Percentiles rank a stretch among this genome's conserved stretches.
phyloP scores from a whole-genome alignment of 2,113 vertebrate genomes.

The Aphelocoma coerulescens region DNA sequence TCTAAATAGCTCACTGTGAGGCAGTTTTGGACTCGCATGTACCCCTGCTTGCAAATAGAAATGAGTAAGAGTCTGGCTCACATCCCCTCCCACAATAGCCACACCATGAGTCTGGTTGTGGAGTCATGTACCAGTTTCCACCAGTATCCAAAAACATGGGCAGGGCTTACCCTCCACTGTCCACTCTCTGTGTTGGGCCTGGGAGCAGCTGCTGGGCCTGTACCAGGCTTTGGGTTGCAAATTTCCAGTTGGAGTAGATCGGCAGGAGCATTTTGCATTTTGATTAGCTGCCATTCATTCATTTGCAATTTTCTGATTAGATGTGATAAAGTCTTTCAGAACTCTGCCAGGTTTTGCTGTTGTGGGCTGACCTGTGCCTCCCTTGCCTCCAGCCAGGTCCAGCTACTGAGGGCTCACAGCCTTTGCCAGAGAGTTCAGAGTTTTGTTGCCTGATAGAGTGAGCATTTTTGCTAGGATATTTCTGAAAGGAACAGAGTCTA shows the following conservation, averaged over 20 bases:
- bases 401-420: background rate
- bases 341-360: background rate
- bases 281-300: background rate
- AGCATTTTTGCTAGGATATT: background rate
- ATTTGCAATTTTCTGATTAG: background rate
- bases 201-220: background rate
- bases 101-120: background rate
- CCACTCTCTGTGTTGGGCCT: rapidly evolving
- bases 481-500: background rate
- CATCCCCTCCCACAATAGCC: conserved; percentile 14
- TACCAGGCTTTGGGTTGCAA: background rate
- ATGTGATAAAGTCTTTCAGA: background rate
- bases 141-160: rapidly evolving
- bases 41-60: conserved; percentile 37
- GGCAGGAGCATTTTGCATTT: background rate
- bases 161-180: background rate
- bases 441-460: background rate
- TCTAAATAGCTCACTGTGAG: conserved; percentile 13
- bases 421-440: background rate
- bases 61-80: conserved; percentile 54
- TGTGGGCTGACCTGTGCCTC: background rate
- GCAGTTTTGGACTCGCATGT: background rate
- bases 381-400: background rate
- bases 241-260: background rate
- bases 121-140: background rate